phyloP scores from a whole-genome alignment of 2,797 vertebrate species.

The Gila robusta region DNA sequence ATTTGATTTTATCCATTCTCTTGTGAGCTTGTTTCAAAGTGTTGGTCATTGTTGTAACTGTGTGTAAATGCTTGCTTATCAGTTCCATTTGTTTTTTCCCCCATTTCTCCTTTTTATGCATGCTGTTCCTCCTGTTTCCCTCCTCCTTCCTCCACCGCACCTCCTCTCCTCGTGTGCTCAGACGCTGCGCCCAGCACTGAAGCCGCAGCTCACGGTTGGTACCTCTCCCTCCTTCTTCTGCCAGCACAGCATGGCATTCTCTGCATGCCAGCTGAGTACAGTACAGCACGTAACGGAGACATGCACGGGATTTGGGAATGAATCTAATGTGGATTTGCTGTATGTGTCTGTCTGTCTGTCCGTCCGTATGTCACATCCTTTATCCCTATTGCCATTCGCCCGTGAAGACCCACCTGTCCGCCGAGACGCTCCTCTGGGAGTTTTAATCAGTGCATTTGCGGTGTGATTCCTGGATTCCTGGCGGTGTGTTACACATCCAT shows the following conservation, averaged over 20 bases:
- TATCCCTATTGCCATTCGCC: conserved; percentile 28
- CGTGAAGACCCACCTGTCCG: conserved; percentile 28
- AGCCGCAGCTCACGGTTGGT: conserved; percentile 99
- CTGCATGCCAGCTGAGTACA: conserved; percentile 66
- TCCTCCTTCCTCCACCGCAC: conserved; percentile 81
- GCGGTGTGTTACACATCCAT: conserved; percentile 26
- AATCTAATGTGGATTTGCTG: conserved; percentile 40
- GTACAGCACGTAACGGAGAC: conserved; percentile 50
- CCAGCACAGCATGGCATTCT: conserved; percentile 64
- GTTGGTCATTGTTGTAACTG: conserved; percentile 63
- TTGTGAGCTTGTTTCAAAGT: conserved; percentile 61
- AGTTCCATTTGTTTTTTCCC: conserved; percentile 84
- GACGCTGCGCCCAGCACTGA: conserved; percentile 98
- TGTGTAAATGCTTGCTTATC: conserved; percentile 89
- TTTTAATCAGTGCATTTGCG: conserved; percentile 49
- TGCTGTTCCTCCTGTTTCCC: conserved; percentile 97
- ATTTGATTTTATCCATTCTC: conserved; percentile 41
- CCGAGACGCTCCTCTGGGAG: conserved; percentile 17
- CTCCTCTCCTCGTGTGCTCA: conserved; percentile 94
- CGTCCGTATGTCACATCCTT: conserved; percentile 18
- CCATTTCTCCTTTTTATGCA: conserved; percentile 92
- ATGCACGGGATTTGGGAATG: conserved; percentile 31
- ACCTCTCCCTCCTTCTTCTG: conserved; percentile 83
- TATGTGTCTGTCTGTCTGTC: conserved; percentile 47
- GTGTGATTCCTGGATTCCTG: conserved; percentile 31